Evolutionary conservation across 2,888 invertebrate genomes (phyloP).

Genomic region (Cyrtodaria siliqua): DNA sequence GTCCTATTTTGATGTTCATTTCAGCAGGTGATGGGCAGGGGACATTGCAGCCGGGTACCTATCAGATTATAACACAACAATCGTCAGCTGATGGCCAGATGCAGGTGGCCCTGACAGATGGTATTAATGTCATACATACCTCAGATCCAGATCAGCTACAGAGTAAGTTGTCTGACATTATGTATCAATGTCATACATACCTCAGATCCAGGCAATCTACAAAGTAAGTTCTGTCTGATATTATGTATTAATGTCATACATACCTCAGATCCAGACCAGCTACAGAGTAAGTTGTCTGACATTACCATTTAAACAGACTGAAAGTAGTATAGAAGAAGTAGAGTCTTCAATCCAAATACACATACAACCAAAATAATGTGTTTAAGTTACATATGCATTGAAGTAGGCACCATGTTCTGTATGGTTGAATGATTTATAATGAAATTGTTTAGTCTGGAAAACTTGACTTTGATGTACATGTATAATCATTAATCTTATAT

Average conservation of each 20-base stretch:
- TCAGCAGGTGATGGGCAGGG: slow-evolving; percentile 48
- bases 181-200: slow-evolving; percentile 49
- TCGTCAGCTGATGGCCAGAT: slow-evolving; percentile 15
- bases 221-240: slow-evolving; percentile 20
- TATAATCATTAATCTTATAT: too few species aligned
- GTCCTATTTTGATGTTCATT: too few species aligned
- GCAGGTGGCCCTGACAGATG: slow-evolving; percentile 40
- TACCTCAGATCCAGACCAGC: slow-evolving; percentile 31
- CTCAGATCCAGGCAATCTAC: slow-evolving; percentile 32
- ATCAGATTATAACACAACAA: slow-evolving; percentile 73
- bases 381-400: too few species aligned
- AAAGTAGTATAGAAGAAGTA: too few species aligned
- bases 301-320: too few species aligned
- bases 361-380: too few species aligned
- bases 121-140: slow-evolving; percentile 49
- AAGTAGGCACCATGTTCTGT: too few species aligned
- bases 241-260: slow-evolving; percentile 53
- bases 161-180: slow-evolving; percentile 27
- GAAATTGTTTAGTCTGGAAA: too few species aligned
- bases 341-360: too few species aligned
- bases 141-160: slow-evolving; percentile 38
- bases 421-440: too few species aligned
- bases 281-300: slow-evolving; percentile 34
- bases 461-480: too few species aligned
- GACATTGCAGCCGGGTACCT: slow-evolving; percentile 75